phyloP scores from a whole-genome alignment of 2,888 invertebrate genomes.

The Escarpia spicata region DNA sequence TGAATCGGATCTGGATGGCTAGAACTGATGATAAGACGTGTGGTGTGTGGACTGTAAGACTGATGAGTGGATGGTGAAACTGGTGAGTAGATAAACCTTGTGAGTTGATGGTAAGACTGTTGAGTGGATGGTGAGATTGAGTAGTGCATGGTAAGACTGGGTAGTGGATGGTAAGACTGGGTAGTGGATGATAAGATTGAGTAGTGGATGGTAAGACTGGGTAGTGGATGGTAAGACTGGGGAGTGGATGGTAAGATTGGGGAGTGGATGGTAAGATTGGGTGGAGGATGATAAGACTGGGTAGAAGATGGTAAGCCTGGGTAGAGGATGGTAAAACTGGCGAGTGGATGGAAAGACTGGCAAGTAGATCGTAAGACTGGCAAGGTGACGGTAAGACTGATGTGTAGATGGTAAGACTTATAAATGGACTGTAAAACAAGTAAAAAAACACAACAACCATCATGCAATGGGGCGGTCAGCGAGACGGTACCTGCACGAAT shows the following conservation, averaged over 20 bases:
- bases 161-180: too few species aligned
- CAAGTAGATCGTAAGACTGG: background rate
- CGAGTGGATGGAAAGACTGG: background rate
- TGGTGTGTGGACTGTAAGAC: too few species aligned
- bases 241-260: background rate
- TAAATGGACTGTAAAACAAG: background rate
- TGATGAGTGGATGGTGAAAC: too few species aligned
- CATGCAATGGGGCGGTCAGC: background rate
- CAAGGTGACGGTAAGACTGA: background rate
- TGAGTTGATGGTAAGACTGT: too few species aligned
- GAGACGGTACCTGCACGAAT: conserved; percentile 43
- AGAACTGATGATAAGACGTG: too few species aligned
- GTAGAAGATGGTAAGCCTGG: background rate
- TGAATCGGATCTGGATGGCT: too few species aligned
- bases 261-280: background rate
- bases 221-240: background rate
- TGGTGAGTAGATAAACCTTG: too few species aligned
- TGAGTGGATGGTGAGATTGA: too few species aligned
- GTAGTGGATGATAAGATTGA: background rate
- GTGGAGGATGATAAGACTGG: background rate
- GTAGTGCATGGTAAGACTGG: too few species aligned
- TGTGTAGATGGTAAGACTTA: background rate
- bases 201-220: background rate
- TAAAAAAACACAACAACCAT: background rate
- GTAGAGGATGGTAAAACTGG: background rate